Base-by-base conservation (phyloP, 2,888 invertebrate genomes). In the Torymus aiolomorphi region DNA sequence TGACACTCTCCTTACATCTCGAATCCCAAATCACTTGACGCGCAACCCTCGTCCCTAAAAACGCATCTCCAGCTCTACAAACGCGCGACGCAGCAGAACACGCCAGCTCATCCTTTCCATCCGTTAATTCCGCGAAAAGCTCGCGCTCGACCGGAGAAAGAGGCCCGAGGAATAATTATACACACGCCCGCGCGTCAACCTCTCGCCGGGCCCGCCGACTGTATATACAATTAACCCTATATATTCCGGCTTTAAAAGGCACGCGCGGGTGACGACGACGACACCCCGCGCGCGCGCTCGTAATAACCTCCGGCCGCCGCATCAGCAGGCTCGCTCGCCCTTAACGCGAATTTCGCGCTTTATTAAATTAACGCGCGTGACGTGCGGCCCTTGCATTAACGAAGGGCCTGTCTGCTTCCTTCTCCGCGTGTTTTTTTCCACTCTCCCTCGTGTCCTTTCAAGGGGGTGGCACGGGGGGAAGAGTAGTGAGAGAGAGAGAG, bases 361-460 rank as follows among this genome's bases (percentile, higher is more conserved):
- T 79, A 81, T 81, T 81, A 76, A 79, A 81, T 81, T 81, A 81
- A 76, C 71, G 73, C 69, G 69, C 70, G 65, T 51, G 76, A 62
- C 76, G 56, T 20, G 31, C 20, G 56, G 72, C 56, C 20, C 67
- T 66, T 56, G 57, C 73, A 66, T 78, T 79, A 69, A 65, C 67
- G 72, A 67, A 62, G 71, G 62, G 13, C 1, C 31, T 51, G 13
- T 65, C 49, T 70, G 56, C 51, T 18, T 66, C 18, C n/a, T 42
- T 20, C 63, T 76, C 5, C 16, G 2, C 18, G 24, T 70, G 14
- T 16, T 71, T 65, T 66, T 51, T 14, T 10, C 8, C 18, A 52
- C n/a, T 16, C 4, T 10, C 11, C 1, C 20, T 2, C 2, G 13
- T 8, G 14, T 13, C 24, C 24, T 8, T 51, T 49, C 51, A 8